These are phyloP conservation scores for Mastigias papua DNA, from an alignment of 30 jellyfish, hydroid and myxozoan species.

Conservation along the genomic window DNA sequence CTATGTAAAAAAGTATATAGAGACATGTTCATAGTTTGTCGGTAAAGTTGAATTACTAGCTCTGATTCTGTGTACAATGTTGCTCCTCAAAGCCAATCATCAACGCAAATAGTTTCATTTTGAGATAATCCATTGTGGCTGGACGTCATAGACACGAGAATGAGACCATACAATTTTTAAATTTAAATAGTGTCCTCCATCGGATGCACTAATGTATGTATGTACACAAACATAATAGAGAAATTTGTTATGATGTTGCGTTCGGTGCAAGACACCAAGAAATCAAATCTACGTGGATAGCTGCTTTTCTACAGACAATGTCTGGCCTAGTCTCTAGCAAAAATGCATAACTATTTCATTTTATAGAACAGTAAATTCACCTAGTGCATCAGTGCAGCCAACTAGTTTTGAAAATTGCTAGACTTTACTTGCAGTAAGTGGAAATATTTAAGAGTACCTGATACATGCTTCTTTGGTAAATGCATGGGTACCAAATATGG, in stretches of 20 bases:
- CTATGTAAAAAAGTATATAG: too few species aligned
- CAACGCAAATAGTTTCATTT: too few species aligned
- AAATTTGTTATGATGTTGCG: too few species aligned
- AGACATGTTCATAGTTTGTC: too few species aligned
- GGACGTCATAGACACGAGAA: background rate
- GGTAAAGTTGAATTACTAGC: too few species aligned
- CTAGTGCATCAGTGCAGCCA: too few species aligned
- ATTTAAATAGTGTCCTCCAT: too few species aligned
- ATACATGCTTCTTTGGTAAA: conserved; percentile 53
- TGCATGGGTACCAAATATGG: conserved; percentile 74
- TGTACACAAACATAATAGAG: too few species aligned
- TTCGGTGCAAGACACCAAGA: background rate
- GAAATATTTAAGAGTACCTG: conserved; percentile 47
- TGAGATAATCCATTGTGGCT: background rate
- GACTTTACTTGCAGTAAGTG: background rate
- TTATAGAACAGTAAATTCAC: too few species aligned
- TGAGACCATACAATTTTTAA: background rate
- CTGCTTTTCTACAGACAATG: background rate
- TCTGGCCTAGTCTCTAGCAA: background rate
- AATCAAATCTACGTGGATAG: background rate
- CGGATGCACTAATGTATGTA: too few species aligned
- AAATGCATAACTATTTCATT: background rate
- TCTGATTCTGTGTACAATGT: background rate
- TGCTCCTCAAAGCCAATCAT: background rate
- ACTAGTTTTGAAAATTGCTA: too few species aligned